Evolutionary conservation across 1,140 invertebrate species (phyloP).

Genomic region (Sycobia sp.): DNA sequence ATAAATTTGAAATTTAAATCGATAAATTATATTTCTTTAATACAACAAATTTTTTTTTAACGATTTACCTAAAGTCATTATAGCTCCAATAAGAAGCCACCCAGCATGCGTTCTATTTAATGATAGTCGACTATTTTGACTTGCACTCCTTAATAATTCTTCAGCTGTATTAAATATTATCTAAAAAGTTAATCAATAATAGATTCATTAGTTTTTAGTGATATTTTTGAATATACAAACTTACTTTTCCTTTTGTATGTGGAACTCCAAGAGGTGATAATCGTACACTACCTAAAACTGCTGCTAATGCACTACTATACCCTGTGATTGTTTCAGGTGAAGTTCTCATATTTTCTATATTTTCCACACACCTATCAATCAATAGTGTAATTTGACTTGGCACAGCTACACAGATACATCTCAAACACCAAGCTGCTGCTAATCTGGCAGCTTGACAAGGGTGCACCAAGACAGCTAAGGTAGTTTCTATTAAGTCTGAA

Average conservation of each 20-base stretch:
- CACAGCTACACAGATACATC: constrained; percentile 89
- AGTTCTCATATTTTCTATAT: constrained; percentile 85
- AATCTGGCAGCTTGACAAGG: constrained; percentile 89
- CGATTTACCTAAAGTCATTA: constrained; percentile 87
- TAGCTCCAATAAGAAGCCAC: constrained; percentile 95
- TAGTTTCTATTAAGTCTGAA: constrained; percentile 63
- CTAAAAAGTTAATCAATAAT: constrained; percentile 46
- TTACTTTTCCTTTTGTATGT: constrained; percentile 91
- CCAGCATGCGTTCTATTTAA: constrained; percentile 94
- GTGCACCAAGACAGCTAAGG: constrained; percentile 85
- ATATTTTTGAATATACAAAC: constrained; percentile 5
- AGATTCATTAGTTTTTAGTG: not conserved
- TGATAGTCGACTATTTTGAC: constrained; percentile 93
- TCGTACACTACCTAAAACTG: constrained; percentile 88
- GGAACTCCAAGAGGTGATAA: constrained; percentile 93
- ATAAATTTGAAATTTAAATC: constrained; percentile 16
- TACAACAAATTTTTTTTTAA: not conserved
- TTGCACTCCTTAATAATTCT: constrained; percentile 94
- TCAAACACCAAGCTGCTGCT: constrained; percentile 92
- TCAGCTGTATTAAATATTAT: constrained; percentile 96
- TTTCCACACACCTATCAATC: constrained; percentile 86
- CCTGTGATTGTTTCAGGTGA: constrained; percentile 93
- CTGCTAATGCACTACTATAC: constrained; percentile 91
- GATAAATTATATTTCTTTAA: not conserved
- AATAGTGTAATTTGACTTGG: constrained; percentile 92